Percentiles rank a stretch among this genome's conserved stretches.
Evolutionary conservation across 2,113 vertebrate species (phyloP).

Genomic region (Pyrgilauda ruficollis): DNA sequence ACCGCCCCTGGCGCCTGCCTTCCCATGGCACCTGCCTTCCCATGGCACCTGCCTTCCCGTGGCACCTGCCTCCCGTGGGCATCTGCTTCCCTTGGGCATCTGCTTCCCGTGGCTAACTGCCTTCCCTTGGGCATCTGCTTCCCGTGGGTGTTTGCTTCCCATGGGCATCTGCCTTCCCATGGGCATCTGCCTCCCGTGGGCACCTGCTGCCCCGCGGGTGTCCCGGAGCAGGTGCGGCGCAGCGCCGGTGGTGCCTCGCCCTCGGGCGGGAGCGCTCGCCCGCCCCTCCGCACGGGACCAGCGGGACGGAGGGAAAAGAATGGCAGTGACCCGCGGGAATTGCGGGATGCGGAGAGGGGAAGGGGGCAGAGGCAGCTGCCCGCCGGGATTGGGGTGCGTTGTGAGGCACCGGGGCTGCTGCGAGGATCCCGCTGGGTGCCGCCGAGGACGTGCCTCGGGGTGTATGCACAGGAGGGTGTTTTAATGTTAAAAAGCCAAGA

Average conservation of each 20-base stretch:
- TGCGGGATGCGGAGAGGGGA: background rate
- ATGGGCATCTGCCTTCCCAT: background rate
- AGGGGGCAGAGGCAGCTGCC: background rate
- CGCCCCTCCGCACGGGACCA: background rate
- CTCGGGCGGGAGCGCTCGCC: background rate
- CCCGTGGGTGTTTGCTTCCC: fast-evolving
- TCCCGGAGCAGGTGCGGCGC: background rate
- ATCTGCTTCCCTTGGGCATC: background rate
- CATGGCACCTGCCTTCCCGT: background rate
- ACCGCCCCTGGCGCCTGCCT: background rate
- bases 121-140: no score
- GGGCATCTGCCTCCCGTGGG: background rate
- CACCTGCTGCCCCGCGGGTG: background rate
- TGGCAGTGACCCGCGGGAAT: fast-evolving
- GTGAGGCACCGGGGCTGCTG: background rate
- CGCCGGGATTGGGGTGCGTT: background rate
- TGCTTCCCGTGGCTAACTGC: background rate
- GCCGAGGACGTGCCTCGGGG: background rate
- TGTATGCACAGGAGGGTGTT: background rate
- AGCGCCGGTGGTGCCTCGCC: background rate
- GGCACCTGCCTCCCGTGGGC: background rate
- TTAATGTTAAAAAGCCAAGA: background rate
- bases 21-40: background rate
- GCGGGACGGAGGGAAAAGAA: background rate
- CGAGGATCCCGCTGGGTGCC: background rate